Evolutionary conservation across 2,113 vertebrate species (phyloP).

Genomic region (Callospermophilus lateralis): DNA sequence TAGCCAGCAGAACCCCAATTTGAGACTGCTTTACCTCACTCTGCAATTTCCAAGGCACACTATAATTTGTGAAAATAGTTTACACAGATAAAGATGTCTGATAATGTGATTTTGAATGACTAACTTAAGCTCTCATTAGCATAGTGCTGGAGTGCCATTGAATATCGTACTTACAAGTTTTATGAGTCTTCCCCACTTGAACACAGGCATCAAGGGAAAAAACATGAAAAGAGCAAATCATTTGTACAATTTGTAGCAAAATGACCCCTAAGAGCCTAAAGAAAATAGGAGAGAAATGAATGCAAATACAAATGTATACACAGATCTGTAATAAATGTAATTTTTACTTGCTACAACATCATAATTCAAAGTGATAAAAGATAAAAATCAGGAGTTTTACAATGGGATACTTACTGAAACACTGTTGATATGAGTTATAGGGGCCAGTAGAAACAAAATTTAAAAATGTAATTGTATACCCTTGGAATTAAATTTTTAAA

Average conservation of each 20-base stretch:
- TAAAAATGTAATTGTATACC: not conserved
- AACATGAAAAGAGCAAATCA: not conserved
- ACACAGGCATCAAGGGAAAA: not conserved
- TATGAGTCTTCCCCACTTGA: not conserved
- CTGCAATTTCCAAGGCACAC: not conserved
- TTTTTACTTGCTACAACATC: not conserved
- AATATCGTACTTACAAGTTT: not conserved
- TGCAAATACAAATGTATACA: not conserved
- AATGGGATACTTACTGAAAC: not conserved
- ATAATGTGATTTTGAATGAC: not conserved
- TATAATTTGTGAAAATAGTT: slow-evolving; percentile 21
- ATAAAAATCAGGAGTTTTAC: not conserved
- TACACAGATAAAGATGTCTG: not conserved
- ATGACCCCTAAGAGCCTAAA: not conserved
- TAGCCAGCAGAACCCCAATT: not conserved
- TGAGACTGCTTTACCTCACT: not conserved
- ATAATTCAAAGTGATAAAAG: not conserved
- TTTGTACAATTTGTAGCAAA: not conserved
- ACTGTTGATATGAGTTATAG: not conserved
- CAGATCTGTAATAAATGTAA: not conserved
- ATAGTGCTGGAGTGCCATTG: not conserved
- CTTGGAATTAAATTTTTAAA: slow-evolving; percentile 7
- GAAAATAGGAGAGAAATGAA: not conserved
- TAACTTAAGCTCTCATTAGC: not conserved
- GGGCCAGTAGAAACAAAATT: not conserved